Conservation (phyloP, 2,113 vertebrate genomes). For the Gymnobelideus leadbeateri region DNA sequence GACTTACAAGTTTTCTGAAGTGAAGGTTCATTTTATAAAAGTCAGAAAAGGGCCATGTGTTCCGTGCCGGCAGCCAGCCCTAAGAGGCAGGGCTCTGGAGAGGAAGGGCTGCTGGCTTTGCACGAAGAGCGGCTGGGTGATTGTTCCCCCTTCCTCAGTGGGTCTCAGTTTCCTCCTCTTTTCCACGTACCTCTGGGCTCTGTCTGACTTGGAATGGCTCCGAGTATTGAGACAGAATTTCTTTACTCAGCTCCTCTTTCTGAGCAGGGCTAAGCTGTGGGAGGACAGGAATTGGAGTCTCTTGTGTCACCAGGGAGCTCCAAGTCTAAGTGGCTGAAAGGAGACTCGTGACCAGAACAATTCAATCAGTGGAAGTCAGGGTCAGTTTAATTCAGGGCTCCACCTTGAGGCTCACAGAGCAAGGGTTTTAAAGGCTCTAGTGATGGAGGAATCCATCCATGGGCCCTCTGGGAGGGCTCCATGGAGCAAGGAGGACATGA, state of each 20-base stretch:
- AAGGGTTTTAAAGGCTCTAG: background rate
- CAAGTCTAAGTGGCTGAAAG: no score
- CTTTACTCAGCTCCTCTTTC: background rate
- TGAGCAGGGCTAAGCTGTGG: background rate
- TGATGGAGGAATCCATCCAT: background rate
- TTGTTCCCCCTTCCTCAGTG: no score
- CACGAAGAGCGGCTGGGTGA: background rate
- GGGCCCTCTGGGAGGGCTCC: background rate
- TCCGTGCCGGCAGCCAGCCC: no score
- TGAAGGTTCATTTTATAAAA: background rate
- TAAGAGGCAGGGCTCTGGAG: background rate
- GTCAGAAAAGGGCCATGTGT: background rate
- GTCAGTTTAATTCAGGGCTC: background rate
- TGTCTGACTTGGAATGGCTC: background rate
- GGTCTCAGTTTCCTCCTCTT: no score
- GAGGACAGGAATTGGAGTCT: background rate
- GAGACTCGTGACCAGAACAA: no score
- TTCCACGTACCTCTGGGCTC: background rate
- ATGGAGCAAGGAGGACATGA: background rate
- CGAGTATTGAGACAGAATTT: background rate
- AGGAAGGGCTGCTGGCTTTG: background rate
- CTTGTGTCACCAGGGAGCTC: background rate
- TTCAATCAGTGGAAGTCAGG: background rate
- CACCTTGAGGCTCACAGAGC: background rate
- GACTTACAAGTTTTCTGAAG: background rate